These are phyloP conservation scores for Lepidochitona cinerea DNA, from an alignment of 2,888 invertebrate species.

Conservation along the genomic window DNA sequence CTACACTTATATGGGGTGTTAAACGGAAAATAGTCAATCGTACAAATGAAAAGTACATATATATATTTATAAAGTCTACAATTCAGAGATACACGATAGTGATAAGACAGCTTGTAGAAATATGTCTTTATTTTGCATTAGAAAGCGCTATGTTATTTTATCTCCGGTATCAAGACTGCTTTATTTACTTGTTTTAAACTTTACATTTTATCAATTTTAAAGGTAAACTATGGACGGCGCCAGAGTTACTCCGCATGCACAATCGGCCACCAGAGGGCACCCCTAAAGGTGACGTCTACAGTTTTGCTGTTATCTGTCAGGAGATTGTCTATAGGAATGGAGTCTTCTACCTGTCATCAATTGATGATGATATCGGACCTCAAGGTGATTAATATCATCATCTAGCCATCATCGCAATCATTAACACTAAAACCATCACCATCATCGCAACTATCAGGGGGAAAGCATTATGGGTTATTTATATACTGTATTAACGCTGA, in stretches of 20 bases:
- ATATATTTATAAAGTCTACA: no score
- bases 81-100: no score
- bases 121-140: no score
- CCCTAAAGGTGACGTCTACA: constrained; percentile 78
- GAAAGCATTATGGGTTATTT: not conserved
- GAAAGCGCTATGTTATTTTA: no score
- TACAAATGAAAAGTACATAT: no score
- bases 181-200: no score
- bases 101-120: no score
- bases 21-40: no score
- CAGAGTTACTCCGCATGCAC: constrained; percentile 81
- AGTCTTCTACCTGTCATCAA: constrained; percentile 60
- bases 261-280: constrained; percentile 59
- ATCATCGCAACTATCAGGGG: not conserved
- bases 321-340: constrained; percentile 80
- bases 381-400: not conserved
- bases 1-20: no score
- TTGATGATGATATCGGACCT: not conserved
- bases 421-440: not conserved
- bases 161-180: no score
- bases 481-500: not conserved
- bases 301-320: constrained; percentile 91
- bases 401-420: not conserved
- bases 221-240: constrained; percentile 85
- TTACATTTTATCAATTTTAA: no score